Percentiles rank a stretch among this genome's conserved stretches.
Evolutionary conservation across 2,113 vertebrate species (phyloP).

Genomic region (Chrysochloris asiatica): DNA sequence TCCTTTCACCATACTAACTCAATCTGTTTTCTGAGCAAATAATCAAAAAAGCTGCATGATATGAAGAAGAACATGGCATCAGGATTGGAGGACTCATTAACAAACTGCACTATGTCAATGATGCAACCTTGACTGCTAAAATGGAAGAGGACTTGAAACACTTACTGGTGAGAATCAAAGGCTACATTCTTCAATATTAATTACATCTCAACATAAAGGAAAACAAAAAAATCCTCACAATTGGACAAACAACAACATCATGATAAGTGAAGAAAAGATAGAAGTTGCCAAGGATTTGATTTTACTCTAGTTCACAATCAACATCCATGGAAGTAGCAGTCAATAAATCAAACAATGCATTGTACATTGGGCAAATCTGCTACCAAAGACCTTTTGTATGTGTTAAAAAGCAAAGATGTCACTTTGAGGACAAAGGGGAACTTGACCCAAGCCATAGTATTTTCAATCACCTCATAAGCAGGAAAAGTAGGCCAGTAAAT

Average conservation of each 20-base stretch:
- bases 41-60: neutral
- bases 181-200: no score
- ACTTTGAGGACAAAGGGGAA: neutral
- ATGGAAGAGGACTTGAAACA: neutral
- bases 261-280: neutral
- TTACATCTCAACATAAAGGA: neutral
- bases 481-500: neutral
- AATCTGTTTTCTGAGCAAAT: neutral
- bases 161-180: neutral
- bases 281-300: no score
- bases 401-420: neutral
- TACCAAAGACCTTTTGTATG: neutral
- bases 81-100: neutral
- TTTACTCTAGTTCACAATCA: neutral
- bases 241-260: neutral
- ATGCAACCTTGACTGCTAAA: neutral
- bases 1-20: neutral
- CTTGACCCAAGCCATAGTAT: neutral
- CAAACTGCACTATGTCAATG: no score
- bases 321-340: neutral
- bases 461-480: neutral
- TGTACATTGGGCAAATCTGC: neutral
- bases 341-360: neutral
- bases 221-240: neutral
- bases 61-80: neutral